phyloP scores from a whole-genome alignment of 2,888 invertebrate species.

The Agrilus mali region DNA sequence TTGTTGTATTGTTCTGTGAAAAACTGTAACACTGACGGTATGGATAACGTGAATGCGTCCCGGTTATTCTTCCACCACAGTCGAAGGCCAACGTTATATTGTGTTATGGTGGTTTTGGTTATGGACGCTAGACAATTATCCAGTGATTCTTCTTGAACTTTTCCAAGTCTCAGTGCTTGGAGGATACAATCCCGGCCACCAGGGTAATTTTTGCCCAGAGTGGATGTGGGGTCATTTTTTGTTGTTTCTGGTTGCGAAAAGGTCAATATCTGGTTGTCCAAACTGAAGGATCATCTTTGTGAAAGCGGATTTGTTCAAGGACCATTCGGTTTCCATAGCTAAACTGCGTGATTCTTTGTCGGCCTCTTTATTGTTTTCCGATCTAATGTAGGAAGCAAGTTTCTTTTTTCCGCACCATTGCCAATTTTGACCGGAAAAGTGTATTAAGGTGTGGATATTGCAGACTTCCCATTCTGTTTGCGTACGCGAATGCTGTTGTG shows the following conservation, averaged over 20 bases:
- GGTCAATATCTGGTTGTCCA: conserved; percentile 2
- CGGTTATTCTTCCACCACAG: neutral
- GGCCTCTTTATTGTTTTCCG: conserved; percentile 4
- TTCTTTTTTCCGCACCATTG: neutral
- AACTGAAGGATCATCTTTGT: neutral
- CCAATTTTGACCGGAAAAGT: no score
- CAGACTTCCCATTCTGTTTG: no score
- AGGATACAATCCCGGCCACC: conserved; percentile 4
- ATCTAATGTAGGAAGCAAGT: conserved; percentile 3
- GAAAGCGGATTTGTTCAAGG: neutral
- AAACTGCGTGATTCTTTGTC: conserved; percentile 3
- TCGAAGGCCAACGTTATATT: conserved; percentile 2
- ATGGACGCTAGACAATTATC: conserved; percentile 1
- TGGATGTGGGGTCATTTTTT: conserved; percentile 2
- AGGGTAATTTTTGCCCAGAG: conserved; percentile 4
- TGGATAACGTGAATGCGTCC: no score
- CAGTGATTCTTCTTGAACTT: neutral
- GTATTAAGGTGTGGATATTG: no score
- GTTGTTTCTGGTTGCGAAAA: conserved; percentile 4
- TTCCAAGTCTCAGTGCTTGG: neutral
- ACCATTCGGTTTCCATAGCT: conserved; percentile 1
- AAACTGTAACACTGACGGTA: no score
- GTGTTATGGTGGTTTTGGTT: neutral
- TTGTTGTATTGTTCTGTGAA: no score
- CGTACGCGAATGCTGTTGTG: no score